Base-by-base conservation (phyloP, 2,888 invertebrate genomes). In the Acheta domesticus region DNA sequence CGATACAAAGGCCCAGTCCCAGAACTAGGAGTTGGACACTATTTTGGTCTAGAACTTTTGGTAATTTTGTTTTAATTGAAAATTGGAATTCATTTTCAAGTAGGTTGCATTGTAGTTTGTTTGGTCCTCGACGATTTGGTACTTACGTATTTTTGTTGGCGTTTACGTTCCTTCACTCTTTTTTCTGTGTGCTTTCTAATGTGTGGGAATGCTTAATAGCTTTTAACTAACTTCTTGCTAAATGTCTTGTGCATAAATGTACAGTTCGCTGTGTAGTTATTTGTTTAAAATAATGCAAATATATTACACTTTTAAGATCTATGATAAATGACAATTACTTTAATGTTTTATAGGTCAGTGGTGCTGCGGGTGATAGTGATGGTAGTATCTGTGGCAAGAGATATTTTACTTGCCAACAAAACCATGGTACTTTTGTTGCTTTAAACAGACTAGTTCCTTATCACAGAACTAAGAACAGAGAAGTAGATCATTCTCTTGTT, bases 11-110 rank as follows among this genome's bases (percentile, higher is more conserved):
- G 84, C 74, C 82, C 82, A 74, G 82, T 84, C 74, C 77, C 80
- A 62, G 81, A 82, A 80, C 81, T 83, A 80, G 84, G 84, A 49
- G 82, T 80, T 78, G 84, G 84, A 80, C 80, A 79, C 78, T 84
- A 82, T 82, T 84, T 83, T 83, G 84, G 84, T 82, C 83, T 84
- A 80, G 83, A 83, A 79, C 78, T 84, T 79, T 83, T 84, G 84
- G 84, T 84, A 84, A 80, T 81, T 79, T 82, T 80, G 74, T 81
- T 82, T 79, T 80, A n/a, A 62, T 62, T 62, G 62, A 62, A 62
- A 62, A 14, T 62, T 62, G 62, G 14, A 62, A 62, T 19, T 36
- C 36, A 62, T 62, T 62, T 74, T 62, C 16, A 62, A 62, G 62
- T 62, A 62, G 62, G 62, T 62, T 62, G n/a, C n/a, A 19, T 62